Evolutionary conservation across 2,888 invertebrate species (phyloP), one percentile per base, ranked within the genome.

Genomic region (Drosophila hamatofila): DNA sequence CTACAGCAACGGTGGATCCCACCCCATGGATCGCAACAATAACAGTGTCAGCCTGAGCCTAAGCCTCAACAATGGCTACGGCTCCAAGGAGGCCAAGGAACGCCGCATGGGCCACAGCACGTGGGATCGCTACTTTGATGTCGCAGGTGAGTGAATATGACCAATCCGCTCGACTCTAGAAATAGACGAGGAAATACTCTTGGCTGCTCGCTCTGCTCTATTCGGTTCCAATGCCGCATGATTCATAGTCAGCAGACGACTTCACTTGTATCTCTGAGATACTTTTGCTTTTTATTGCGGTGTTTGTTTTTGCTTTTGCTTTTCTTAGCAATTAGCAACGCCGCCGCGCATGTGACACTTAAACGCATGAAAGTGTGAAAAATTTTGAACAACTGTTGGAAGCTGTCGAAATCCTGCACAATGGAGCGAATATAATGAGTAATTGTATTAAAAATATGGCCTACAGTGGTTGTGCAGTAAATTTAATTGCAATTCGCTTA

Each of bases 1-100:
- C 48, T 70, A 74, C 48, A 70, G 72, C 27, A 77, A 63, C 65
- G 75, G 65, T 0, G 27, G 21, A 3, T 46, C 68, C n/a, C n/a
- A 66, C 14, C 75, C 80, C 55, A 91, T 90, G 80, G 92, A 91
- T 80, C 90, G 92, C 37, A 91, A 92, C 60, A 92, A 91, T 54
- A 91, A 91, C 42, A 82, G 76, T 23, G 57, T 83, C 30, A 73
- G 80, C 18, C 59, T 85, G 9, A 88, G 75, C 39, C 42, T 85
- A 6, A 88, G 72, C 16, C 68, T 79, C n/a, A 61, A 27, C 60
- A 83, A 86, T 7, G 79, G 82, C 35, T 57, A 77, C 25, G 33
- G 46, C 35, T 65, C 52, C 52, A 52, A 52, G 23, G 74, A 78
- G 58, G 65, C 75, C 35, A 85, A 83, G 48, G 89, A 72, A 21